These are phyloP conservation scores for Aleiodes alternator DNA, from an alignment of 2,888 invertebrate species.

Conservation along the genomic window DNA sequence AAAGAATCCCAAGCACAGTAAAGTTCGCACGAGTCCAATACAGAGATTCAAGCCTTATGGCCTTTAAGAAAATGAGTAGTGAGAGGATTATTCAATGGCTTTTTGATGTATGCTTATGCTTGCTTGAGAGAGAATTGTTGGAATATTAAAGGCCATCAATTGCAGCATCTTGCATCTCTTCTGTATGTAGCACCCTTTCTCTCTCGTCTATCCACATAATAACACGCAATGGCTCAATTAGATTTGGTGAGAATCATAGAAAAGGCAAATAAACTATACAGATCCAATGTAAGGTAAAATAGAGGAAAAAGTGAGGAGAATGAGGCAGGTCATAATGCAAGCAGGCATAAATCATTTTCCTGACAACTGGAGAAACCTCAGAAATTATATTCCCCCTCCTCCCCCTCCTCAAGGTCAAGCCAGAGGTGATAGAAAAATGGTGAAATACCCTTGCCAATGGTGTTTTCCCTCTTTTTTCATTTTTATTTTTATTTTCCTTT, in stretches of 20 bases:
- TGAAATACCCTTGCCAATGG: neutral
- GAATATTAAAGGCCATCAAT: constrained; percentile 34
- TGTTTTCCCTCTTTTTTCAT: too few species aligned
- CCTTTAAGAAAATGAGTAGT: constrained; percentile 21
- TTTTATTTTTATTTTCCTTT: too few species aligned
- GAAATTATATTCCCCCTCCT: neutral
- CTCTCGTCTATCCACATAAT: constrained; percentile 6
- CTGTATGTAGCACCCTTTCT: neutral
- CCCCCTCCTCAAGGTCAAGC: neutral
- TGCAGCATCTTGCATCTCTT: constrained; percentile 20
- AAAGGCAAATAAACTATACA: neutral
- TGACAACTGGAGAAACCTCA: neutral
- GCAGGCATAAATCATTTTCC: neutral
- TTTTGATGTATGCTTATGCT: constrained; percentile 10
- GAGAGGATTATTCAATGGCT: constrained; percentile 19
- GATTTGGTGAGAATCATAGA: neutral
- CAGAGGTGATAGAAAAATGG: neutral
- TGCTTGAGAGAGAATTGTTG: neutral
- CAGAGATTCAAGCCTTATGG: neutral
- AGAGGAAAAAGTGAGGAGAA: neutral
- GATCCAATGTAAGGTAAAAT: neutral
- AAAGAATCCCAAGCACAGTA: neutral
- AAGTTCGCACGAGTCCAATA: constrained; percentile 12
- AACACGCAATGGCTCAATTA: constrained; percentile 34
- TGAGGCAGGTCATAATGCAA: neutral